Percentiles rank a stretch among this genome's conserved stretches.
Conservation (phyloP, 2,888 invertebrate species). For the Xestia rhomboidea region DNA sequence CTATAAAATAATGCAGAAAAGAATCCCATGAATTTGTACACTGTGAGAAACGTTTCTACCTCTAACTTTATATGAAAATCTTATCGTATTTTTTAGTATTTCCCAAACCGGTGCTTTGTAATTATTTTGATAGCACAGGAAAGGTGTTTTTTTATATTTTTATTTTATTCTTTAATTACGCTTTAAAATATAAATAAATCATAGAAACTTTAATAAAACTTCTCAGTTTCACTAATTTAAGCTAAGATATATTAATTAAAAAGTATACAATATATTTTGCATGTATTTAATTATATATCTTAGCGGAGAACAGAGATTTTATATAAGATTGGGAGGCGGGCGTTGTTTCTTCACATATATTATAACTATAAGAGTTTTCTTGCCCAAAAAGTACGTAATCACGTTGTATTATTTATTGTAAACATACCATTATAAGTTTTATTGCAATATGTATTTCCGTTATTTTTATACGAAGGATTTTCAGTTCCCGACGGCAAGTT, state of each 20-base stretch:
- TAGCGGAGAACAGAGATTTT: not conserved
- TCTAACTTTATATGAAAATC: not conserved
- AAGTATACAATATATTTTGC: not conserved
- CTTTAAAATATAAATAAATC: not conserved
- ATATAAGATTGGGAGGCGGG: too few relatives aligned
- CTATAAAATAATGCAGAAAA: not conserved
- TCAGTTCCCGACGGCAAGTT: slow-evolving; percentile 20
- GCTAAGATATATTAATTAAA: not conserved
- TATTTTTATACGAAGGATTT: not conserved
- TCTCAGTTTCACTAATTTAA: not conserved
- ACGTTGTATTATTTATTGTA: not conserved
- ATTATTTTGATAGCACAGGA: too few relatives aligned
- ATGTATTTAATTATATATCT: not conserved
- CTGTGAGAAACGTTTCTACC: not conserved
- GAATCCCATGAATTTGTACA: not conserved
- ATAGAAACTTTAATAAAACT: not conserved
- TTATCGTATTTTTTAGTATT: not conserved
- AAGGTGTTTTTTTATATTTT: too few relatives aligned
- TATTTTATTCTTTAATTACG: rapidly evolving
- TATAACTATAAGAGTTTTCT: not conserved
- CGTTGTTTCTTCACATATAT: not conserved
- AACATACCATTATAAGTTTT: not conserved
- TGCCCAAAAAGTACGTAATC: not conserved
- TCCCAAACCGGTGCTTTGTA: not conserved
- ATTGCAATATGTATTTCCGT: not conserved